These are phyloP conservation scores for Metacarcinus magister DNA, from an alignment of 2,888 invertebrate genomes.

Conservation along the genomic window DNA sequence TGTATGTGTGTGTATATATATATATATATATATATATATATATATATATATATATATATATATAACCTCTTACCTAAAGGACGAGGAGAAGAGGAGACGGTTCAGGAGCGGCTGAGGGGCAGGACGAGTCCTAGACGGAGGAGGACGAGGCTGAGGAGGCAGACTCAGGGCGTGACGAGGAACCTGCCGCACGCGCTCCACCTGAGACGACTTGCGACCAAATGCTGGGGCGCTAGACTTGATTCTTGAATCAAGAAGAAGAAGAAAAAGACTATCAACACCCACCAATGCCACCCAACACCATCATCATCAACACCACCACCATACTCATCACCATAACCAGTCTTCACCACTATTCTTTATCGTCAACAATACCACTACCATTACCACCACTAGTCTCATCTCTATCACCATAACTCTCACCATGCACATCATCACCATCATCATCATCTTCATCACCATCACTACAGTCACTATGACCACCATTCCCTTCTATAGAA, in stretches of 20 bases:
- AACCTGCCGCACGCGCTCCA: slow-evolving; percentile 40
- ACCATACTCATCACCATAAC: too few relatives aligned
- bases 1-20: too few relatives aligned
- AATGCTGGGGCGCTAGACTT: slow-evolving; percentile 79
- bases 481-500: neutral
- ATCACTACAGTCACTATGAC: too few relatives aligned
- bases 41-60: too few relatives aligned
- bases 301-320: too few relatives aligned
- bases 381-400: too few relatives aligned
- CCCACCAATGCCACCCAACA: neutral
- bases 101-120: slow-evolving; percentile 54
- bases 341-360: too few relatives aligned
- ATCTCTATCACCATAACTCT: neutral
- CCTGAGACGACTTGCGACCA: slow-evolving; percentile 72
- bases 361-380: neutral
- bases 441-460: neutral
- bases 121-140: slow-evolving; percentile 68
- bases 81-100: slow-evolving; percentile 73
- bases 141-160: slow-evolving; percentile 73
- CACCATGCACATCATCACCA: neutral
- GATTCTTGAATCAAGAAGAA: slow-evolving; percentile 59
- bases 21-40: too few relatives aligned
- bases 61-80: slow-evolving; percentile 54
- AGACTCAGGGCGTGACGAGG: slow-evolving; percentile 76
- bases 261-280: neutral